These are phyloP conservation scores for Heliconius himera DNA, from an alignment of 1,140 invertebrate genomes.

Conservation along the genomic window DNA sequence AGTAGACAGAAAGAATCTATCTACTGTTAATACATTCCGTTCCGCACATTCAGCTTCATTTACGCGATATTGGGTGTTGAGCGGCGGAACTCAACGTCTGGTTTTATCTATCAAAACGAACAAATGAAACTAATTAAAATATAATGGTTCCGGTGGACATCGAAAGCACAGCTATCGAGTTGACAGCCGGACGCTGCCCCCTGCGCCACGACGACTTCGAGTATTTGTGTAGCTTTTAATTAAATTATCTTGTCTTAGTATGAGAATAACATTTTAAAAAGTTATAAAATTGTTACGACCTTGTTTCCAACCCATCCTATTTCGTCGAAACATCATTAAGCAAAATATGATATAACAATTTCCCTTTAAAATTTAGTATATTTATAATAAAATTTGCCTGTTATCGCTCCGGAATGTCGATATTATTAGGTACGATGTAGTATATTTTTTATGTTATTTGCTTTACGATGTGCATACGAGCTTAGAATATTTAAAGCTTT, in stretches of 20 bases:
- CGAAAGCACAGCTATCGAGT: too few relatives aligned
- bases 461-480: conserved; percentile 1
- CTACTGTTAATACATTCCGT: too few relatives aligned
- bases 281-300: conserved; percentile 2
- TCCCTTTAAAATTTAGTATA: not conserved
- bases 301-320: not conserved
- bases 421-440: not conserved
- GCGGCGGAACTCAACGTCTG: not conserved
- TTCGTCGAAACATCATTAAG: not conserved
- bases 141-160: too few relatives aligned
- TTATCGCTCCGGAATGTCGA: conserved; percentile 6
- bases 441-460: conserved; percentile 3
- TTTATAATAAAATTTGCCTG: not conserved
- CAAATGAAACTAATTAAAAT: too few relatives aligned
- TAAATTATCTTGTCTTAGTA: not conserved
- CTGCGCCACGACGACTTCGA: not conserved
- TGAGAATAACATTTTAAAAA: not conserved
- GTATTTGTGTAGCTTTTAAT: not conserved
- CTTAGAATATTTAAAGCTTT: conserved; percentile 1
- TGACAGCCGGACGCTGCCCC: too few relatives aligned
- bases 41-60: not conserved
- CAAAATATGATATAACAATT: not conserved
- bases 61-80: not conserved
- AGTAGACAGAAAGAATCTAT: too few relatives aligned
- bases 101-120: not conserved